Evolutionary conservation across 2,888 invertebrate genomes (phyloP).

Genomic region (Mesorhabditis spiculigera): DNA sequence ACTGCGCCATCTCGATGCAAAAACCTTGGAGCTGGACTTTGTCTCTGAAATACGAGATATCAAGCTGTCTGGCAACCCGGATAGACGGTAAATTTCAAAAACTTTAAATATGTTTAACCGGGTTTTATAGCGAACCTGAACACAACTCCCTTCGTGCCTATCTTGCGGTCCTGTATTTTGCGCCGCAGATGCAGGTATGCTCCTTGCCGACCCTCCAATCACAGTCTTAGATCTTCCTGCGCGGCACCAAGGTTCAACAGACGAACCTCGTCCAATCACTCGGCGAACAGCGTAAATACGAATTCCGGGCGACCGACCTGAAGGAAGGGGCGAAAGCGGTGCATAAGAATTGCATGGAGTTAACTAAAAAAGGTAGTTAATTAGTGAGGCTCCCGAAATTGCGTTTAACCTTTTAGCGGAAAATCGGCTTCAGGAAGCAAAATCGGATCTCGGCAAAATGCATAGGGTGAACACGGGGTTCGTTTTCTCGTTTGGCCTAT

Average conservation of each 20-base stretch:
- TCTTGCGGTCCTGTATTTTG: constrained; percentile 61
- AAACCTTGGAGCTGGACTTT: constrained; percentile 61
- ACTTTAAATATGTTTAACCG: not conserved
- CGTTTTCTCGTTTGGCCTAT: no score
- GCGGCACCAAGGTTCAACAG: constrained; percentile 59
- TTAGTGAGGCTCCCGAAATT: no score
- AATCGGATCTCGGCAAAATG: constrained; percentile 11
- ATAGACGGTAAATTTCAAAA: constrained; percentile 14
- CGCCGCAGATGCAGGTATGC: constrained; percentile 60
- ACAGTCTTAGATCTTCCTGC: constrained; percentile 58
- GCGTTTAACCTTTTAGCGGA: constrained; percentile 10
- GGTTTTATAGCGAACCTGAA: constrained; percentile 40
- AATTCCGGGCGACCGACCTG: no score
- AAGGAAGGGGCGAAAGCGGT: no score
- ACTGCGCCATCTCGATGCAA: constrained; percentile 58
- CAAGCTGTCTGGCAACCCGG: constrained; percentile 44
- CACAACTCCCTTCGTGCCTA: constrained; percentile 61
- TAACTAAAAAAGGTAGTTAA: no score
- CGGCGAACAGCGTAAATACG: no score
- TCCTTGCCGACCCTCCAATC: not conserved
- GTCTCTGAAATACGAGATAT: constrained; percentile 57
- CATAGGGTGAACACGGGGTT: no score
- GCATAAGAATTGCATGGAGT: no score
- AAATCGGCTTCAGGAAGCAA: constrained; percentile 7
- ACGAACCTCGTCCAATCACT: no score